Base-by-base conservation (phyloP, 1,140 invertebrate genomes). In the Zaprionus lachaisei region DNA sequence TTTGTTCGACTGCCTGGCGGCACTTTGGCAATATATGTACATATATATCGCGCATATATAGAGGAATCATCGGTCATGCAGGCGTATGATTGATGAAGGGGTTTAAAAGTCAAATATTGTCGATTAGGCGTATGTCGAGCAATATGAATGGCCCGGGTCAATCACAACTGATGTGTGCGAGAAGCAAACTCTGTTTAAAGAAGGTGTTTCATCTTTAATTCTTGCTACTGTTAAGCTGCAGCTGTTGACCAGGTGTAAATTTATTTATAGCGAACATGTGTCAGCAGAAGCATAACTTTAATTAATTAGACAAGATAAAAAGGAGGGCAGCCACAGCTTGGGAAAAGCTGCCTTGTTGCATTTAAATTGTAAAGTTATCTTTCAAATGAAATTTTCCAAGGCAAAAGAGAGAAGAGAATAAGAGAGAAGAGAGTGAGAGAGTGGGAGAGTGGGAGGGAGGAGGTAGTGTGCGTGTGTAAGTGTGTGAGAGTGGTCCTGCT, bases 301-400 rank as follows among this genome's bases (percentile, higher is more conserved):
- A 89, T 89, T 89, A 87, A 89, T 87, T 89, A 84, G 83, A 87
- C 81, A 79, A 80, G 80, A 87, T 83, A 83, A 84, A 81, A 70
- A 74, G 56, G 44, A 58, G 61, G 70, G 47, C 24, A 47, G 47
- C 38, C 38, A 15, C 54, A 67, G 24, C 24, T 34, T 56, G 24
- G 20, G 11, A 57, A 12, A 22, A 24, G 47, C 20, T 56, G 47
- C 24, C 44, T 49, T 68, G 37, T 63, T 51, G 47, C 77, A 77
- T 77, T 86, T 71, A 87, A 87, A 87, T 82, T 87, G 65, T 75
- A 80, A 79, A 77, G 69, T 79, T 83, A 78, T 87, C 79, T 80
- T 66, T 6, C 66, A 80, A 83, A 80, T 83, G 67, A 60, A 87
- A 78, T 83, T 83, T 76, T 44, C 57, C 79, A 64, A 38, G 31